These are phyloP conservation scores for Watsonalla binaria DNA, from an alignment of 2,888 invertebrate genomes.

Conservation along the genomic window DNA sequence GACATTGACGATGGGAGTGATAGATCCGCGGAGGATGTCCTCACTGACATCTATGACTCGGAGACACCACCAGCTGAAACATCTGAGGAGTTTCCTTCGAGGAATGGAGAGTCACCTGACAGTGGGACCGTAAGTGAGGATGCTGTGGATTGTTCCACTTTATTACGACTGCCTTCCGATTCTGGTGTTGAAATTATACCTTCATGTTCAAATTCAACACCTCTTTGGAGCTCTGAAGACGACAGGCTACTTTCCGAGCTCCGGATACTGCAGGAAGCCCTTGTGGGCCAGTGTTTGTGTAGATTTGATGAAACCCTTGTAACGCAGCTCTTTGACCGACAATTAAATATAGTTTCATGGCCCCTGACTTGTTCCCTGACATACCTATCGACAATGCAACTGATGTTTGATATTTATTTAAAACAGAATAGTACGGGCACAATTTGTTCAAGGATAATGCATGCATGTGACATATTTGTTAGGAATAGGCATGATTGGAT, in stretches of 20 bases:
- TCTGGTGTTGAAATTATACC: constrained; percentile 56
- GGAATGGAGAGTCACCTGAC: constrained; percentile 71
- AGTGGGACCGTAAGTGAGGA: constrained; percentile 74
- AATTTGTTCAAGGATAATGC: constrained; percentile 89
- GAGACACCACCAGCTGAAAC: constrained; percentile 62
- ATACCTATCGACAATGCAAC: constrained; percentile 89
- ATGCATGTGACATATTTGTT: constrained; percentile 88
- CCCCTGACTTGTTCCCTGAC: constrained; percentile 80
- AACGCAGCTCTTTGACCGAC: constrained; percentile 84
- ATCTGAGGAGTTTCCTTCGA: constrained; percentile 57
- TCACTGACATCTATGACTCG: constrained; percentile 62
- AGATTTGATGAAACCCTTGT: constrained; percentile 84
- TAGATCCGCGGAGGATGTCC: constrained; percentile 72
- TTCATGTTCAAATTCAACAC: constrained; percentile 56
- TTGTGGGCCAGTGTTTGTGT: constrained; percentile 89
- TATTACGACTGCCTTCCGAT: constrained; percentile 55
- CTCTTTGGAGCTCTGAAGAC: constrained; percentile 58
- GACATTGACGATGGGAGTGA: constrained; percentile 77
- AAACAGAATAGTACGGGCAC: constrained; percentile 90
- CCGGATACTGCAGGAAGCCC: constrained; percentile 80
- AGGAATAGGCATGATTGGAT: constrained; percentile 90
- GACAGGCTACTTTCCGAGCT: constrained; percentile 72
- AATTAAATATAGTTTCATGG: constrained; percentile 71
- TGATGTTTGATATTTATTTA: constrained; percentile 90
- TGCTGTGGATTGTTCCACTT: constrained; percentile 69